Base-by-base conservation (phyloP, 1,140 invertebrate species). In the Pemphigus obesinymphae region DNA sequence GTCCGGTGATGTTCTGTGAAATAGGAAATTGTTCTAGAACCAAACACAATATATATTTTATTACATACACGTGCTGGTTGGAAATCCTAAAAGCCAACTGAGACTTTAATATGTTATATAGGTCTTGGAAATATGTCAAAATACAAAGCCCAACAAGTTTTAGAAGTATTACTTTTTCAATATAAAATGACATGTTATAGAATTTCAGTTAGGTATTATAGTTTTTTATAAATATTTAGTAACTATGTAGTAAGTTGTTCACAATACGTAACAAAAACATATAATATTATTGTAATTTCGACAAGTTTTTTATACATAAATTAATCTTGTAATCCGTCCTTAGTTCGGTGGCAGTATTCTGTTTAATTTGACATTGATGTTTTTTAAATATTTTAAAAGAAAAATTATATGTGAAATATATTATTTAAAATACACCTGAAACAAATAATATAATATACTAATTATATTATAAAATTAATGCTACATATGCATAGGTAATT, bases 11-110 rank as follows among this genome's bases (percentile, higher is more conserved):
- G 76, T 63, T 63, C 76, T n/a, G 23, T 80, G 76, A 80, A 80
- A 80, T 37, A 55, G 76, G 76, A 80, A 80, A 80, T 80, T 50
- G 76, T 80, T 80, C 76, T 80, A 50, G 34, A 61, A 80, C 53
- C 76, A 45, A 48, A 73, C 43, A 72, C 23, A 31, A 72, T 48
- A 73, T 73, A 13, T 63, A 73, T 50, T 50, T 73, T 73, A 73
- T 48, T 73, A 73, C 26, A 17, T 50, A 50, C 29, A 73, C 43
- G 70, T 73, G 23, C 13, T n/a, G 31, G 43, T 31, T 20, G 43
- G 0, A 48, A 73, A 50, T 73, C 45, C 70, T 20, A 50, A 73
- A 73, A 73, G 45, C 70, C 70, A 29, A 73, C 26, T 17, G 8
- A 73, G 20, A 73, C 20, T 15, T 48, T 31, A 29, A 37, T 48